Base-by-base conservation (phyloP, 2,888 invertebrate species). In the Eristalis pertinax region DNA sequence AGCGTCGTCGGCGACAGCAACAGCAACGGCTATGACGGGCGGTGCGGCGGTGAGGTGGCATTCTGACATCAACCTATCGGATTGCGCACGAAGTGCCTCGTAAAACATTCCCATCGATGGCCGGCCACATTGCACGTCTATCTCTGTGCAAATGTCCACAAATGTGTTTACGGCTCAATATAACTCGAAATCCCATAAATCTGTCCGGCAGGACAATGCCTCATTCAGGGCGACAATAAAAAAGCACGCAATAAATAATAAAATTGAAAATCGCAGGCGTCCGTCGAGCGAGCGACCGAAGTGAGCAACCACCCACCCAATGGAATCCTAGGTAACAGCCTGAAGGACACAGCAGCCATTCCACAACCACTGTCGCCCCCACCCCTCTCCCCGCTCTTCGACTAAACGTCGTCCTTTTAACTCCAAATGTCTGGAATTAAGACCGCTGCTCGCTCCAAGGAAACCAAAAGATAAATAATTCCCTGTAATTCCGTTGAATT, bases 141-240 rank as follows among this genome's bases (percentile, higher is more conserved):
- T 86, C 73, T 86, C 69, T 74, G 73, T 77, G 82, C 82, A 70
- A 75, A 82, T 86, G 70, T 79, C 64, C 69, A 63, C 73, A 86
- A 86, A 86, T 83, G 86, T 83, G 87, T 84, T 87, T 87, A 87
- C 69, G 50, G 79, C 69, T 72, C 84, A 87, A 84, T 87, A 84
- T 76, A 87, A 87, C 73, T 84, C 79, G 79, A 84, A 80, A 76
- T 73, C 79, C 72, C 75, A 84, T 87, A 87, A 87, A 87, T 84
- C 79, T 78, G 56, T 56, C 72, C 79, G 76, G 63, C 76, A 85
- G 50, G 84, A 87, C 79, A 87, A 87, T 87, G 79, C 75, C 76
- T 87, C 72, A 84, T 87, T 76, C 79, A 86, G 72, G 56, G 75
- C 75, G 72, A 84, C 79, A 76, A 74, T 81, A 32, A 64, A 75